Evolutionary conservation across 2,888 invertebrate species (phyloP).

Genomic region (Brachypalpus laphriformis): DNA sequence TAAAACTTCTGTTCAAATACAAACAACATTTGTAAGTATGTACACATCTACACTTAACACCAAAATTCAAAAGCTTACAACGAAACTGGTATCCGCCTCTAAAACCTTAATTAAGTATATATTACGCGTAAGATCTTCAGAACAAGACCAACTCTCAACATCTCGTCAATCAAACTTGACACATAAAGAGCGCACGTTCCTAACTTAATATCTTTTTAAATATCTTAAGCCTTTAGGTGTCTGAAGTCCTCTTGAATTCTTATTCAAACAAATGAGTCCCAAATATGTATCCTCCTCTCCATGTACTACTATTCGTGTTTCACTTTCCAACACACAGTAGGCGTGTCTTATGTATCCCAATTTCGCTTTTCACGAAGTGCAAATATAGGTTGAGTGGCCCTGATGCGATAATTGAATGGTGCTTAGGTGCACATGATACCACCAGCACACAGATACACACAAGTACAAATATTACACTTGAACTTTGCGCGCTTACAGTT

Average conservation of each 20-base stretch:
- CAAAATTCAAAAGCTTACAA: not conserved
- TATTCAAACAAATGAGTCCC: constrained; percentile 22
- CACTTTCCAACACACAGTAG: constrained; percentile 59
- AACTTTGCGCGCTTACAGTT: constrained; percentile 49
- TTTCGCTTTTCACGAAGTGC: constrained; percentile 72
- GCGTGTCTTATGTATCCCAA: constrained; percentile 53
- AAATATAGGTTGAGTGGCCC: constrained; percentile 72
- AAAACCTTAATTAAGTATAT: constrained; percentile 24
- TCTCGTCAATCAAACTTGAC: constrained; percentile 17
- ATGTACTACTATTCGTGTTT: constrained; percentile 1
- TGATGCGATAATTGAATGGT: constrained; percentile 70
- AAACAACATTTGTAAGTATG: constrained; percentile 2
- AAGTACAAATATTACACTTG: not conserved
- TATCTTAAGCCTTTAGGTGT: not conserved
- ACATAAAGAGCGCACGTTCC: not conserved
- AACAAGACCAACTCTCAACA: constrained; percentile 14
- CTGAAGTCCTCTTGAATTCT: not conserved
- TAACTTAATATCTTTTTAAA: constrained; percentile 13
- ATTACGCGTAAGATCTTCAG: not conserved
- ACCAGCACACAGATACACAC: not conserved
- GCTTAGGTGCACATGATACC: constrained; percentile 26
- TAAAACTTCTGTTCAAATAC: not conserved
- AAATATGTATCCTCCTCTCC: not conserved
- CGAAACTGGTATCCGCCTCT: not conserved
- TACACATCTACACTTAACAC: not conserved